Evolutionary conservation across 2,797 vertebrate species (phyloP).

Genomic region (Trachops cirrhosus): DNA sequence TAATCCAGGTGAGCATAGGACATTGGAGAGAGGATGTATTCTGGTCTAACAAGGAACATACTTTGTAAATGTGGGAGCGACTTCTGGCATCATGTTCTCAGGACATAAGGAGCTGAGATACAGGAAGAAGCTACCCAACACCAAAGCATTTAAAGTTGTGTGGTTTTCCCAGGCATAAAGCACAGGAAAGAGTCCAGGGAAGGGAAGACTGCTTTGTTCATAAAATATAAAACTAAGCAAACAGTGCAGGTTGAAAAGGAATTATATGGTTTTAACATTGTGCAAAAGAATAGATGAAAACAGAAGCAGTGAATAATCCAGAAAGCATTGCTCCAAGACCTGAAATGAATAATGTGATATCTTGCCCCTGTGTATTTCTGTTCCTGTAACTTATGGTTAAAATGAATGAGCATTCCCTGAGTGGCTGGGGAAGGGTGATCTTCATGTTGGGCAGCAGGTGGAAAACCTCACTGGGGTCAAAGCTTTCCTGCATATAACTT

Average conservation of each 20-base stretch:
- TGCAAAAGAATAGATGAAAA: conserved; percentile 16
- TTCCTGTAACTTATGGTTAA: conserved; percentile 21
- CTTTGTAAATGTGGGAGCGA: neutral
- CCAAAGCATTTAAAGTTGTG: neutral
- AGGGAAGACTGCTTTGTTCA: conserved; percentile 34
- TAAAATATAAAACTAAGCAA: conserved; percentile 35
- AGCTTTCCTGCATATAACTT: neutral
- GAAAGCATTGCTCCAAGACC: neutral
- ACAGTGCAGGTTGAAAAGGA: conserved; percentile 1
- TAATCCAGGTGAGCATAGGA: conserved; percentile 12
- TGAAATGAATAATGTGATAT: conserved; percentile 32
- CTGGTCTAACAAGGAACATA: neutral
- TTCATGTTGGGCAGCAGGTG: neutral
- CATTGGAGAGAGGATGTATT: neutral
- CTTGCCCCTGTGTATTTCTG: neutral
- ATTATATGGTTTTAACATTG: conserved; percentile 7
- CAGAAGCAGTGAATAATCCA: neutral
- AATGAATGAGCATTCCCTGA: conserved; percentile 19
- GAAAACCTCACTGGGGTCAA: neutral
- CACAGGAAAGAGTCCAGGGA: neutral
- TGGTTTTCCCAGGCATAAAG: neutral
- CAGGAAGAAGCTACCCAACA: neutral
- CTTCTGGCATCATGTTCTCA: neutral
- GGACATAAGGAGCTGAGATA: neutral
- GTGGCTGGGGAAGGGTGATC: neutral